Conservation (phyloP, 2,888 invertebrate genomes). For the Mayetiola destructor region DNA sequence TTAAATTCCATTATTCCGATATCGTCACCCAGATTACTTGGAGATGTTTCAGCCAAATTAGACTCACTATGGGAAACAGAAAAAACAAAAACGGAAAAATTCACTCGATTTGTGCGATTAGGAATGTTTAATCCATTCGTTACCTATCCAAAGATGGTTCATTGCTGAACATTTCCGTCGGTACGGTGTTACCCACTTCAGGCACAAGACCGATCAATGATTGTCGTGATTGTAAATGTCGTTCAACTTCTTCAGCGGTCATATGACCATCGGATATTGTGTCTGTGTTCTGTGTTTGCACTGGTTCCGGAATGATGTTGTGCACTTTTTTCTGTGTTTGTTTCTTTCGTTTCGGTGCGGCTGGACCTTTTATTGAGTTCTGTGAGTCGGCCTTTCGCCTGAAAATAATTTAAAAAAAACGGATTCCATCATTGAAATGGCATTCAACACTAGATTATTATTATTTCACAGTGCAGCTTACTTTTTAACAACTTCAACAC, state of each 20-base stretch:
- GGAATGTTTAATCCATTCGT: slow-evolving; percentile 42
- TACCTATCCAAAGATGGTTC: slow-evolving; percentile 82
- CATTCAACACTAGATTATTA: not conserved
- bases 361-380: slow-evolving; percentile 46
- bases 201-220: slow-evolving; percentile 59
- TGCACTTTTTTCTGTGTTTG: slow-evolving; percentile 25
- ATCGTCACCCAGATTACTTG: slow-evolving; percentile 7
- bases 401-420: not conserved
- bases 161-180: slow-evolving; percentile 89
- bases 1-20: not conserved
- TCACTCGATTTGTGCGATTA: slow-evolving; percentile 23
- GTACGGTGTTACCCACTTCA: slow-evolving; percentile 79
- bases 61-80: slow-evolving; percentile 12
- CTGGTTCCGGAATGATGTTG: not conserved
- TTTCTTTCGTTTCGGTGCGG: slow-evolving; percentile 56
- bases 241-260: slow-evolving; percentile 82
- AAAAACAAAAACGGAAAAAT: not conserved
- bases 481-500: slow-evolving; percentile 22
- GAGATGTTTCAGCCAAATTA: slow-evolving; percentile 10
- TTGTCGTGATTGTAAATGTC: slow-evolving; percentile 73
- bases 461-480: not conserved
- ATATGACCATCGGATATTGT: slow-evolving; percentile 57
- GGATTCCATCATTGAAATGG: not conserved
- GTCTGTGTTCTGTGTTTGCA: not conserved
- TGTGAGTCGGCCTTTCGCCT: slow-evolving; percentile 10